phyloP scores from a whole-genome alignment of 92 coral and sea anemone species.

The Pocillopora grandis region DNA sequence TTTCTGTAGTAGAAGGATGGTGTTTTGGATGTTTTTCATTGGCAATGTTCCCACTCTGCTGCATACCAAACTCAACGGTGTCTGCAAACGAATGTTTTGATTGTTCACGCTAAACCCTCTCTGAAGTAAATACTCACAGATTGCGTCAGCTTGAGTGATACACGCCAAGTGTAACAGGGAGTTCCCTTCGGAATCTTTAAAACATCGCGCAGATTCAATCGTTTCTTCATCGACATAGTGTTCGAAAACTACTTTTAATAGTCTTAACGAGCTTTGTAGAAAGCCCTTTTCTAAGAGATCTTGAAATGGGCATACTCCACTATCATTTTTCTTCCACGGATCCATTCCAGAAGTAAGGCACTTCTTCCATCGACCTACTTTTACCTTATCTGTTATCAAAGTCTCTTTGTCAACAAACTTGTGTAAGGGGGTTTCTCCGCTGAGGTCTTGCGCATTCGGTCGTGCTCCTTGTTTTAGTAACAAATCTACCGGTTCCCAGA shows the following conservation, averaged over 20 bases:
- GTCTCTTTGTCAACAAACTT: background rate
- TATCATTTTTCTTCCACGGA: constrained; percentile 25
- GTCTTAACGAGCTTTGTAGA: background rate
- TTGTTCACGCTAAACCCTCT: background rate
- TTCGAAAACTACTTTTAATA: constrained; percentile 8
- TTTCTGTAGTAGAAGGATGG: constrained; percentile 21
- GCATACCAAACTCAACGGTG: constrained; percentile 21
- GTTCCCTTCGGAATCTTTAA: constrained; percentile 1
- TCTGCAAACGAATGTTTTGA: background rate
- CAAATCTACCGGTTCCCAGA: constrained; percentile 21
- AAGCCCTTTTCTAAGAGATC: background rate
- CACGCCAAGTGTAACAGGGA: background rate
- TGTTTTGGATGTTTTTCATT: background rate
- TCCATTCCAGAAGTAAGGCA: constrained; percentile 32
- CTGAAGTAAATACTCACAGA: background rate
- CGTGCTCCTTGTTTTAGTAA: background rate
- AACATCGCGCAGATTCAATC: background rate
- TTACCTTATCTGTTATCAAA: background rate
- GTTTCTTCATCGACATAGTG: background rate
- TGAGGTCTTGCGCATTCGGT: background rate
- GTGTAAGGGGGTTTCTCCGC: constrained; percentile 3
- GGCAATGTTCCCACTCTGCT: background rate
- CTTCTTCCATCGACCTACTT: constrained; percentile 3
- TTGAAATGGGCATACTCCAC: background rate
- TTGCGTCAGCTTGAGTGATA: background rate